These are phyloP conservation scores for Nycticebus coucang DNA, from an alignment of 2,113 vertebrate species.

Conservation along the genomic window DNA sequence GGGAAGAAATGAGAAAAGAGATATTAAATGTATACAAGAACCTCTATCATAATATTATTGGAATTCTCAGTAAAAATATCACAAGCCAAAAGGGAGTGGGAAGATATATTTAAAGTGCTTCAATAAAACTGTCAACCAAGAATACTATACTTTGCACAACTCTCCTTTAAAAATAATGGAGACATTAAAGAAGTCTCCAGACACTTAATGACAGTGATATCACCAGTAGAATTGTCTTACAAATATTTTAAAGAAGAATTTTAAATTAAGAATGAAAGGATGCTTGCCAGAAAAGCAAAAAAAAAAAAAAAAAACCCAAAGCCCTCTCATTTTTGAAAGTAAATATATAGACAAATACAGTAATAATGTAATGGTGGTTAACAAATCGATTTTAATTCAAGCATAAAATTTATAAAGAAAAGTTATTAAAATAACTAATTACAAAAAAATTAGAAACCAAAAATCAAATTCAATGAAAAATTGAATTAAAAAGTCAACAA, in stretches of 20 bases:
- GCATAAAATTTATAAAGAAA: neutral
- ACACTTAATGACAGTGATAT: neutral
- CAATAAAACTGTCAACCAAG: neutral
- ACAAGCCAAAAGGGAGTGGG: neutral
- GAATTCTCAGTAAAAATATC: neutral
- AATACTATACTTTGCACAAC: neutral
- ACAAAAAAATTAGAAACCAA: neutral
- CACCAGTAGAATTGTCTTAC: neutral
- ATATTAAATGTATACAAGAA: neutral
- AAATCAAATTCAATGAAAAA: neutral
- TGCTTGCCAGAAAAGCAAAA: neutral
- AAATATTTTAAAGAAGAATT: neutral
- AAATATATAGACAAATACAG: neutral
- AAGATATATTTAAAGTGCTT: neutral
- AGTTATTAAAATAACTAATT: neutral
- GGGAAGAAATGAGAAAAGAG: neutral
- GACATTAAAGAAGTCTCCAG: neutral
- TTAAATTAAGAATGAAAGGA: neutral
- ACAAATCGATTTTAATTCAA: neutral
- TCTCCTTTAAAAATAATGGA: neutral
- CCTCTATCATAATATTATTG: neutral
- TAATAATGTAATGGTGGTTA: neutral
- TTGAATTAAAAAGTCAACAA: neutral
- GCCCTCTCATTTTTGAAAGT: neutral
- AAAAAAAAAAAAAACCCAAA: neutral